Base-by-base conservation (phyloP, 2,797 vertebrate species). In the Delichon dasypus region DNA sequence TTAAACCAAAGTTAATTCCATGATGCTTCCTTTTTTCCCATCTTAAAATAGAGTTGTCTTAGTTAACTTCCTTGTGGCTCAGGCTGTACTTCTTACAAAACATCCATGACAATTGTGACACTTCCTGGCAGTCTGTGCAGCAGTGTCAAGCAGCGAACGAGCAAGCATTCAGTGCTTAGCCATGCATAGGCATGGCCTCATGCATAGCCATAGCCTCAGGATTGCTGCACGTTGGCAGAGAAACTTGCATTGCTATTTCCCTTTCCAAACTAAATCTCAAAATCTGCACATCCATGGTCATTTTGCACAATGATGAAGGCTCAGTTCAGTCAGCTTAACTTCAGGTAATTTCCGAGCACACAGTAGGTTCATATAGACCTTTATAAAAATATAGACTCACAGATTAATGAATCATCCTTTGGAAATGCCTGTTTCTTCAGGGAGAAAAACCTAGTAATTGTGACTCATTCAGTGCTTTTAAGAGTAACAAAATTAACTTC, bases 51-150 rank as follows among this genome's bases (percentile, higher is more conserved):
- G n/a, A 87, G 25, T 82, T 78, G 27, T 58, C 68, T 66, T 62
- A 62, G 68, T 51, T 87, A 91, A 58, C 44, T 85, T 91, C 81
- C 54, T 93, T 88, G 72, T 88, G 62, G 70, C 75, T 89, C 83
- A 85, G 50, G 29, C 72, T 93, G 81, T 90, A 62, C 13, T 55
- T 88, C 83, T 72, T 38, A 60, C 11, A 75, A 85, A 92, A 40
- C 34, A 81, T 65, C 81, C 81, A 80, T 21, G 81, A 71, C 36
- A 70, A 70, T 0, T 70, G 87, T 91, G 92, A 96, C 66, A 85
- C 42, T 55, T 84, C 78, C 79, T 93, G 93, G 94, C 92, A 95
- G 89, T 25, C 75, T 66, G 65, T 94, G 76, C 34, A 75, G 62
- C 51, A 62, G 68, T 57, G 92, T 70, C 87, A 94, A 85, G 76